Percentiles rank a stretch among this genome's conserved stretches.
These are phyloP conservation scores for Xerus inauris DNA, from an alignment of 2,113 vertebrate species.

Conservation along the genomic window DNA sequence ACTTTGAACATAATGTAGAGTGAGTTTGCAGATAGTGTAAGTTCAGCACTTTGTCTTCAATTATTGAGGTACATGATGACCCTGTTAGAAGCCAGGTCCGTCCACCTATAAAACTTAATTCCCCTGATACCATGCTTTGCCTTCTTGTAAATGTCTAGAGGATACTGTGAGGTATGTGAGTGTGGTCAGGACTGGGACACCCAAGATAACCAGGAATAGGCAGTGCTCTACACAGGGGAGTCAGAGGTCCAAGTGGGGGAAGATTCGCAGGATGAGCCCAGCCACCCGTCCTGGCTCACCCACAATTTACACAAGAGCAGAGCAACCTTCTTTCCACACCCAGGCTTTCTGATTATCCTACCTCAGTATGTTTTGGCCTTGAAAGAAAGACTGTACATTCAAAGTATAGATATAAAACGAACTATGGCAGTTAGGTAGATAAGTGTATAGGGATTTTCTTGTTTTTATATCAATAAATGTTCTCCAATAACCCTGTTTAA, in stretches of 20 bases:
- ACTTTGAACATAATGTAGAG: background rate
- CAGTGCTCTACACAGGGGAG: background rate
- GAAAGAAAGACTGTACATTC: background rate
- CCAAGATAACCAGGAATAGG: background rate
- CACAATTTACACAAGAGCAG: background rate
- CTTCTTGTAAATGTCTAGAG: background rate
- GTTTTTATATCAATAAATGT: background rate
- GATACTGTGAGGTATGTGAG: background rate
- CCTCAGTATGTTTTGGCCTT: background rate
- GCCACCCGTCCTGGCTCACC: background rate
- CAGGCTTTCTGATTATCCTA: background rate
- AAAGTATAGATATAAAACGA: slow-evolving; percentile 32
- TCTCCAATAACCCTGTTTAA: slow-evolving; percentile 8
- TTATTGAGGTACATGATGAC: background rate
- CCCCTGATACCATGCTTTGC: background rate
- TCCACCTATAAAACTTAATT: background rate
- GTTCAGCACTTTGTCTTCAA: background rate
- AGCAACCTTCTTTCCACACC: background rate
- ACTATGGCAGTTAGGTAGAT: background rate
- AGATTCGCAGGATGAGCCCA: background rate
- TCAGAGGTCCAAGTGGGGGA: background rate
- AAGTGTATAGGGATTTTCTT: background rate
- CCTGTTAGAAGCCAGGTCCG: background rate
- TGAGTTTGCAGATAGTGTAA: background rate
- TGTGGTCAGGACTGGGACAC: background rate